These are phyloP conservation scores for Steinernema khuongi DNA, from an alignment of 1,140 invertebrate genomes.

Conservation along the genomic window DNA sequence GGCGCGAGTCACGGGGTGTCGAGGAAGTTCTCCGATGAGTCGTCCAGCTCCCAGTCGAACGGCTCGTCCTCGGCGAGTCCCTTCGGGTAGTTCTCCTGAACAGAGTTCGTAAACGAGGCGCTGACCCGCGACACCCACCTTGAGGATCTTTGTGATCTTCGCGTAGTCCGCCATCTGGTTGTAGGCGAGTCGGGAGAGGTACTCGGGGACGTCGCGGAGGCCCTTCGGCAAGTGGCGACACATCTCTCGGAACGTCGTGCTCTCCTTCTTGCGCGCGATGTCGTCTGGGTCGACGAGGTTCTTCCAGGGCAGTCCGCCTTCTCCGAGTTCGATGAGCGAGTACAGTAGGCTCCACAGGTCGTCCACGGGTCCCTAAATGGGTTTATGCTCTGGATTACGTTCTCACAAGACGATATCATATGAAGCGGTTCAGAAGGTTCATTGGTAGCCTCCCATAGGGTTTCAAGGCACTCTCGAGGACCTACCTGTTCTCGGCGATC, in stretches of 20 bases:
- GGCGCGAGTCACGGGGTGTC: too few species aligned
- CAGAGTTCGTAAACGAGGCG: not conserved
- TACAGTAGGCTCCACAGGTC: not conserved
- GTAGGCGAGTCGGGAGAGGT: not conserved
- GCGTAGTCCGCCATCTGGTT: not conserved
- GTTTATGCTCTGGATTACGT: too few species aligned
- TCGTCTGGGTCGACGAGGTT: not conserved
- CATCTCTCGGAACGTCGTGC: not conserved
- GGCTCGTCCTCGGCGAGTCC: not conserved
- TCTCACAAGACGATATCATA: too few species aligned
- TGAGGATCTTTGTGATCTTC: not conserved
- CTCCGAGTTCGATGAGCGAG: not conserved
- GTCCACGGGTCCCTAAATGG: not conserved
- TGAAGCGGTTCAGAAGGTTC: too few species aligned
- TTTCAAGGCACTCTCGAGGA: too few species aligned
- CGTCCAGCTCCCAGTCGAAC: not conserved
- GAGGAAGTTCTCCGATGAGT: not conserved
- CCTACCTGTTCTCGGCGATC: constrained; percentile 73
- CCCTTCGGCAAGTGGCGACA: not conserved
- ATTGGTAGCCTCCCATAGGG: too few species aligned
- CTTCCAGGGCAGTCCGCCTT: not conserved
- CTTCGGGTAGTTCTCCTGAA: not conserved
- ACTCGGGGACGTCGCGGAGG: not conserved
- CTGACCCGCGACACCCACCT: not conserved
- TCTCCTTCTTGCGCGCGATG: not conserved